Percentiles rank a stretch among this genome's conserved stretches.
Conservation (phyloP, 2,888 invertebrate species). For the Xanthostigma xanthostigma region DNA sequence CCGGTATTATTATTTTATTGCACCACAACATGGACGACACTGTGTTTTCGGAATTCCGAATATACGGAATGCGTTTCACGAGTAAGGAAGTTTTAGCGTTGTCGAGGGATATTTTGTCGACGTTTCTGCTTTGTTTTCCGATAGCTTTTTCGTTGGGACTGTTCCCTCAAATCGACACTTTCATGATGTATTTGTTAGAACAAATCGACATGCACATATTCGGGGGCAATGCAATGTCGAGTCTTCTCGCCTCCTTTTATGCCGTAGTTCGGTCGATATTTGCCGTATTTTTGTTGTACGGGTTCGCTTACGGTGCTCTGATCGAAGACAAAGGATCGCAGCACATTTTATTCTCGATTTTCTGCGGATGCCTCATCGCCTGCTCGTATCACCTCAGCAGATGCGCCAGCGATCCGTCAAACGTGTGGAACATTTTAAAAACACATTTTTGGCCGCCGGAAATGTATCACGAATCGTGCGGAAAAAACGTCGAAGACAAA, state of each 20-base stretch:
- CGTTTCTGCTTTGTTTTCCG: slow-evolving; percentile 80
- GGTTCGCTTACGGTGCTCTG: slow-evolving; percentile 76
- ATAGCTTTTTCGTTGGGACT: slow-evolving; percentile 87
- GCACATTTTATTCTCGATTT: slow-evolving; percentile 87
- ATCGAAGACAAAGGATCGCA: slow-evolving; percentile 73
- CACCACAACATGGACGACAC: slow-evolving; percentile 20
- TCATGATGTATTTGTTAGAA: slow-evolving; percentile 89
- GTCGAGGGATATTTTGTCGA: slow-evolving; percentile 58
- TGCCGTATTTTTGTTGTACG: slow-evolving; percentile 67
- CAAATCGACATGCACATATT: slow-evolving; percentile 86
- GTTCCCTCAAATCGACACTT: slow-evolving; percentile 95
- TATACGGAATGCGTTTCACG: slow-evolving; percentile 33
- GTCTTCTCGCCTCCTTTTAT: slow-evolving; percentile 69
- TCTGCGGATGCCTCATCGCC: slow-evolving; percentile 77
- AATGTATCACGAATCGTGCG: slow-evolving; percentile 37
- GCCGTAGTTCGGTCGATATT: slow-evolving; percentile 66
- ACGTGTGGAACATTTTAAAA: slow-evolving; percentile 77
- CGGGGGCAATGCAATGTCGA: slow-evolving; percentile 77
- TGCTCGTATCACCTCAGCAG: slow-evolving; percentile 86
- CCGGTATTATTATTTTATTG: slow-evolving; percentile 28
- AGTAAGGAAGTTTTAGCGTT: slow-evolving; percentile 46
- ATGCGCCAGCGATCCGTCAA: slow-evolving; percentile 78
- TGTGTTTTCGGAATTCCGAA: slow-evolving; percentile 23
- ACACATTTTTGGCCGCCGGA: slow-evolving; percentile 67
- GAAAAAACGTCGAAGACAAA: slow-evolving; percentile 32